Conservation (phyloP, 2,797 vertebrate species). For the Phalanger gymnotis region DNA sequence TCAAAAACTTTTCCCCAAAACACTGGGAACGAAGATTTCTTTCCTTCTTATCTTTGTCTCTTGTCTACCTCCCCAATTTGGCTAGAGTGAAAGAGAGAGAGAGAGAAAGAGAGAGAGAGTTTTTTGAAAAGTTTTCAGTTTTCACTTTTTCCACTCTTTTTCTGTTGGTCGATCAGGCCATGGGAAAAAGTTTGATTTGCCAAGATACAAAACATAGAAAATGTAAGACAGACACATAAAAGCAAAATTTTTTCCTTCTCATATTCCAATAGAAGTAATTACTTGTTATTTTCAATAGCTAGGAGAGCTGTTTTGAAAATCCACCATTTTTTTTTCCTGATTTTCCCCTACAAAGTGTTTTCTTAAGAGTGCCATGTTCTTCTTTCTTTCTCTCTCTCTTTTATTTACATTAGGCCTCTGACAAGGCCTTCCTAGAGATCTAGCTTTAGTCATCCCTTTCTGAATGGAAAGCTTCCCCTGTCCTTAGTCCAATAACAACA, state of each 20-base stretch:
- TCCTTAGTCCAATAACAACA: neutral
- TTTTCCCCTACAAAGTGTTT: no score
- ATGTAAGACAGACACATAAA: neutral
- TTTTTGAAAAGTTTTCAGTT: neutral
- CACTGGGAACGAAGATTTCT: neutral
- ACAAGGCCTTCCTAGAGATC: neutral
- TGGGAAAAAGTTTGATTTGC: neutral
- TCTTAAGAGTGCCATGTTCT: neutral
- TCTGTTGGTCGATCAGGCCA: neutral
- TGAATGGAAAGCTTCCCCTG: neutral
- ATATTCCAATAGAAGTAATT: neutral
- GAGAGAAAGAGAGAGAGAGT: neutral
- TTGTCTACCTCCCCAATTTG: neutral
- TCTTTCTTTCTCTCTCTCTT: neutral
- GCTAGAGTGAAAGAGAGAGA: neutral
- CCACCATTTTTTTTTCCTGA: no score
- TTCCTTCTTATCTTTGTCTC: neutral
- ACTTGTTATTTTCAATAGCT: no score
- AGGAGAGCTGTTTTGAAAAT: no score
- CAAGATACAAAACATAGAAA: neutral
- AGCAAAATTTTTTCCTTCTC: neutral
- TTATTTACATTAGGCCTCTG: neutral
- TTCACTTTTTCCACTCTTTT: neutral
- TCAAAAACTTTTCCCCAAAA: neutral
- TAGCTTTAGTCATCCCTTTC: neutral